These are phyloP conservation scores for Machimus rusticus DNA, from an alignment of 2,888 invertebrate genomes.

Conservation along the genomic window DNA sequence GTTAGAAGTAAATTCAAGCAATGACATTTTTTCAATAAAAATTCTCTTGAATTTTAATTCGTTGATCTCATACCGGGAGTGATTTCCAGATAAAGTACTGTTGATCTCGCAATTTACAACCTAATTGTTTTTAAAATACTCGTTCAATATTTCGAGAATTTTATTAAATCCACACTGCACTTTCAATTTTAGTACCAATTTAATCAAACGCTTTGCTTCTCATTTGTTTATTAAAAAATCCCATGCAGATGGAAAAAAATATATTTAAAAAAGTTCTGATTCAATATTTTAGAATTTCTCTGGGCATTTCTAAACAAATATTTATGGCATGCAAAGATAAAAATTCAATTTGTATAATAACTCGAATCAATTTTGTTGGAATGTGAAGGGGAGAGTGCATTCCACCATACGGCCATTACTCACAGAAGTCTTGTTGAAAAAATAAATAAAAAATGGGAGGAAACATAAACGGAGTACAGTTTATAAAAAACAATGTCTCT, in stretches of 20 bases:
- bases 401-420: background rate
- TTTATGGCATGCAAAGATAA: background rate
- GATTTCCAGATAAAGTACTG: background rate
- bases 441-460: background rate
- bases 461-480: background rate
- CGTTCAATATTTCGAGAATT: background rate
- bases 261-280: background rate
- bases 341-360: background rate
- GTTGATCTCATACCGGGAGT: too few species aligned
- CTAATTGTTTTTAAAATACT: background rate
- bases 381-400: background rate
- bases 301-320: background rate
- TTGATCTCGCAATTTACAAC: background rate
- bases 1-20: too few species aligned
- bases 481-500: background rate
- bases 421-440: background rate
- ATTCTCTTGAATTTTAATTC: too few species aligned
- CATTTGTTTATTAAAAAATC: background rate
- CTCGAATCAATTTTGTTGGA: background rate
- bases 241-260: background rate
- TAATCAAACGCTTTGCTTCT: background rate
- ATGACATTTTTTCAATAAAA: too few species aligned
- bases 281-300: background rate
- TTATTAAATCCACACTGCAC: background rate
- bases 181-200: background rate